Percentiles rank a stretch among this genome's conserved stretches.
Evolutionary conservation across 2,797 vertebrate genomes (phyloP).

Genomic region (Sebastiscus albofasciatus): DNA sequence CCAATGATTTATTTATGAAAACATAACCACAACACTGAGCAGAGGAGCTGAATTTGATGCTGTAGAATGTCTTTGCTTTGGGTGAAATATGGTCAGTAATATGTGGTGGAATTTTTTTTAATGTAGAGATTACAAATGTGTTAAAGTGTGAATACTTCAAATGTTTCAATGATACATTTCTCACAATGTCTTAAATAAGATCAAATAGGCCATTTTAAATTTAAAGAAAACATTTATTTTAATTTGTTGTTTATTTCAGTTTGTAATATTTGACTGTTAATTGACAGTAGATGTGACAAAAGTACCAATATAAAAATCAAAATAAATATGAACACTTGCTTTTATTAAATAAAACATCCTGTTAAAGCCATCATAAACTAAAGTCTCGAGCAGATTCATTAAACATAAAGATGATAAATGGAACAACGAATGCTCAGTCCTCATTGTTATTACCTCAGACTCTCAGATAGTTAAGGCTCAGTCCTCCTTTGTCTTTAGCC

Average conservation of each 20-base stretch:
- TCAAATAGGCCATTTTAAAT: not conserved
- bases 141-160: not conserved
- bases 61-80: not conserved
- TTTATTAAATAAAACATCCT: conserved; percentile 17
- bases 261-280: not conserved
- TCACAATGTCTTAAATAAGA: not conserved
- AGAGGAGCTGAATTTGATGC: not conserved
- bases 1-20: not conserved
- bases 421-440: not conserved
- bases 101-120: not conserved
- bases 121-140: not conserved
- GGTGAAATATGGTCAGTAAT: not conserved
- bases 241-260: not conserved
- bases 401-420: not conserved
- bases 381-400: conserved; percentile 6
- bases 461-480: not conserved
- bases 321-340: not conserved
- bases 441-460: not conserved
- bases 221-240: no score
- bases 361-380: not conserved
- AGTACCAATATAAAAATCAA: not conserved
- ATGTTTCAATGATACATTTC: not conserved
- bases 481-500: not conserved
- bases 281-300: not conserved
- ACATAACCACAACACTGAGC: not conserved